Evolutionary conservation across 2,888 invertebrate species (phyloP).

Genomic region (Glyphotaelius pellucidus): DNA sequence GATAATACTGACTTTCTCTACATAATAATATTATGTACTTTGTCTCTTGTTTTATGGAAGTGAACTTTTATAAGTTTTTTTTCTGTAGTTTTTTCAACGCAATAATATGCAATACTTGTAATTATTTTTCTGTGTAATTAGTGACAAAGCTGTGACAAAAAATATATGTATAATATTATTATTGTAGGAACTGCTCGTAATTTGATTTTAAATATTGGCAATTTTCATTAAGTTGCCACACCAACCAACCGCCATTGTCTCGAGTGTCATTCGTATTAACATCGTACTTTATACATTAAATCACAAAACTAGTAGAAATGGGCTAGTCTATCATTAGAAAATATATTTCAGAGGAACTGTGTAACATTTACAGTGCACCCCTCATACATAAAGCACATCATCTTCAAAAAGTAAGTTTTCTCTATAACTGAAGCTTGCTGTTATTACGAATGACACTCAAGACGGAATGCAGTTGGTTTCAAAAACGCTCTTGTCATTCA

Average conservation of each 20-base stretch:
- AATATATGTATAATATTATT: neutral
- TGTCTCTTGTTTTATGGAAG: neutral
- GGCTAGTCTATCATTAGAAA: neutral
- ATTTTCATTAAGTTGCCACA: too few relatives aligned
- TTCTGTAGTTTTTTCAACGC: neutral
- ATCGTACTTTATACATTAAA: neutral
- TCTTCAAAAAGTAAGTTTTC: neutral
- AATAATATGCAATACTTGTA: neutral
- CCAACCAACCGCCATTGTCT: too few relatives aligned
- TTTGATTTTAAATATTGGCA: too few relatives aligned
- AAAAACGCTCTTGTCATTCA: too few relatives aligned
- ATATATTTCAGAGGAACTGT: neutral
- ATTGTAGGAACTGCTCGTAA: too few relatives aligned
- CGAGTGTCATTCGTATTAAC: too few relatives aligned
- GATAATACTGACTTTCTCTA: neutral
- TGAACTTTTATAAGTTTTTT: neutral
- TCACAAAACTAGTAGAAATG: neutral
- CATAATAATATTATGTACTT: neutral
- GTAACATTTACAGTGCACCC: neutral
- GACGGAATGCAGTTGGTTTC: neutral
- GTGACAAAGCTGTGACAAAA: neutral
- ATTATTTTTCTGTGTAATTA: neutral
- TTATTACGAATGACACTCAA: neutral
- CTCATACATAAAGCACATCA: neutral
- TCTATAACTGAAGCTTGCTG: neutral